Conservation (phyloP, 1,140 invertebrate species). For the Drosophila sproati region DNA sequence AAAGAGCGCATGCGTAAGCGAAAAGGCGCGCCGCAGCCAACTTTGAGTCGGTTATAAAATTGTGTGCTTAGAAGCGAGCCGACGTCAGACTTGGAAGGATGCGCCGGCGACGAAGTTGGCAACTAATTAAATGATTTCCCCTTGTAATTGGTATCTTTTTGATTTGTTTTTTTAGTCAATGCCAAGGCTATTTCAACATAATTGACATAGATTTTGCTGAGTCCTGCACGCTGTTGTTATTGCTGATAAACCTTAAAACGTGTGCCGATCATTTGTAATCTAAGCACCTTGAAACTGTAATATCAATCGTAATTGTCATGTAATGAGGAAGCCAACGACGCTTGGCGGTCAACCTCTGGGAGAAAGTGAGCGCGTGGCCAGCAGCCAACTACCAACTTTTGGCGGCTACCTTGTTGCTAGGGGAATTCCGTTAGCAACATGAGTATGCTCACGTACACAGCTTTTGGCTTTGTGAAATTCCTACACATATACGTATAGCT, state of each 20-base stretch:
- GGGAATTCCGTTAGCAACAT: conserved; percentile 50
- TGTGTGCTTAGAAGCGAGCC: conserved; percentile 21
- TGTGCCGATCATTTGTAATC: conserved; percentile 51
- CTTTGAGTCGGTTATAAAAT: neutral
- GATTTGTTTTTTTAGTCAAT: conserved; percentile 1
- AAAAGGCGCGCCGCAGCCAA: conserved; percentile 41
- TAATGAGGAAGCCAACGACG: conserved; percentile 62
- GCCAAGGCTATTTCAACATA: conserved; percentile 19
- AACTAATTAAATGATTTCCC: conserved; percentile 19
- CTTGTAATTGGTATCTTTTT: neutral
- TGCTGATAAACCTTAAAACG: conserved; percentile 1
- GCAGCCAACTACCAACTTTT: neutral
- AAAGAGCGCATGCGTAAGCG: conserved; percentile 34
- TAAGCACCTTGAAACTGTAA: conserved; percentile 54
- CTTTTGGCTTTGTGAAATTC: conserved; percentile 26
- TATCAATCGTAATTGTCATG: conserved; percentile 42
- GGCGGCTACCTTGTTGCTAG: conserved; percentile 57
- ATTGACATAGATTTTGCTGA: conserved; percentile 25
- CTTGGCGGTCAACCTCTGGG: conserved; percentile 46
- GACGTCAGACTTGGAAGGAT: conserved; percentile 37
- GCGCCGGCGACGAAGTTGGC: conserved; percentile 7
- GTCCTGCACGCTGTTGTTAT: conserved; percentile 21
- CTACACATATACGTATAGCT: neutral
- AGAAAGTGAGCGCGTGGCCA: conserved; percentile 60
- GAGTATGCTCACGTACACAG: conserved; percentile 33